Evolutionary conservation across 2,888 invertebrate species (phyloP), one percentile per base, ranked within the genome.

Genomic region (Tenthredo notha): DNA sequence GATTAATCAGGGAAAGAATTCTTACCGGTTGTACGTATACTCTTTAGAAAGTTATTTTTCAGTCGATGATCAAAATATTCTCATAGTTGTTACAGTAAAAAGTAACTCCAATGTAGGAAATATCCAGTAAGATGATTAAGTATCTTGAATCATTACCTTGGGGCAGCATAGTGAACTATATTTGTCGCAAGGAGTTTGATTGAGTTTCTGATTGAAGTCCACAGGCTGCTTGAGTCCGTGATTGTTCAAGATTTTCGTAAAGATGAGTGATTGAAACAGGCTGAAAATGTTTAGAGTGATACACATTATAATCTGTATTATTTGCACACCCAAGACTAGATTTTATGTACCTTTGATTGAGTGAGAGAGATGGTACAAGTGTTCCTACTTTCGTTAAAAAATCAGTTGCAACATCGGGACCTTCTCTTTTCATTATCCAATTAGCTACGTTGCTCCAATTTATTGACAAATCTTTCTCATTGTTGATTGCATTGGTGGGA

Each of bases 361-460:
- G 91, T n/a, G 95, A 94, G 10, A 95, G 94, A 70, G 94, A 91
- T 0, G 95, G 95, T 78, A 96, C 94, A 87, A 94, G 90, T 85
- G 94, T 92, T 0, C 95, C 94, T 87, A 96, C 94, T 87, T 94
- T 94, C 86, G 94, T 93, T 90, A 97, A 92, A 47, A 96, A 92
- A 87, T 94, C 94, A 58, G 96, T 92, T 0, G 96, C 94, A 87
- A 94, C 94, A 85, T 93, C 94, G 1, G 95, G 94, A 21, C 96
- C 96, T 43, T 96, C 93, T 0, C 95, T 95, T 89, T 95, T 95
- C 75, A 96, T 94, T 89, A 96, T 94, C 37, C 95, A 90, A 2
- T 94, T 93, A 1, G 95, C 95, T 15, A 96, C 91, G 67, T 94
- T 94, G 70, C 94, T 95, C 96, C 96, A 97, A 43, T 95, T 90